Conservation (phyloP, 2,113 vertebrate species). For the Pelodiscus sinensis region DNA sequence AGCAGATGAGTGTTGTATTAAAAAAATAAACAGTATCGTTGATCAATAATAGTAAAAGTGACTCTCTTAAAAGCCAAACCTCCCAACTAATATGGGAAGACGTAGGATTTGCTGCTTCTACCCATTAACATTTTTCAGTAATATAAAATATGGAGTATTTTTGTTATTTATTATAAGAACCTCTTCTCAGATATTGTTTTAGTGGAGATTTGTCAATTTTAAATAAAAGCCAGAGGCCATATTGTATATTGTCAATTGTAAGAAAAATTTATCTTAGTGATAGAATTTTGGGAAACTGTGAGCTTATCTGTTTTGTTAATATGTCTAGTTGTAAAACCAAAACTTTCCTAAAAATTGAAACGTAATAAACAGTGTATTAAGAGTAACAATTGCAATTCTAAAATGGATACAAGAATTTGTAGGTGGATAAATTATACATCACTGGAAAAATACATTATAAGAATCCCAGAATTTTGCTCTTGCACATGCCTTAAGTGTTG, state of each 20-base stretch:
- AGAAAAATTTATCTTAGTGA: not conserved
- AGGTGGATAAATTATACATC: not conserved
- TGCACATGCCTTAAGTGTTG: not conserved
- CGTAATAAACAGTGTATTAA: not conserved
- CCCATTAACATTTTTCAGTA: not conserved
- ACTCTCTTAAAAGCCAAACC: not conserved
- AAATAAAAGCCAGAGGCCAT: not conserved
- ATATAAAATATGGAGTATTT: accelerated
- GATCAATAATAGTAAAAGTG: not conserved
- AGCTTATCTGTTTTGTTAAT: not conserved
- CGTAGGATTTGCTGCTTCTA: not conserved
- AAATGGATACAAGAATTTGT: not conserved
- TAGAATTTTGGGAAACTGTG: not conserved
- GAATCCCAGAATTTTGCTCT: not conserved
- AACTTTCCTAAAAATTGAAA: not conserved
- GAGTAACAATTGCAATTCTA: not conserved
- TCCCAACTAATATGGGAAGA: accelerated
- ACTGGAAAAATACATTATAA: not conserved
- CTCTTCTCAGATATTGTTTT: not conserved
- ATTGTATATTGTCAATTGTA: not conserved
- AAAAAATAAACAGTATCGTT: not conserved
- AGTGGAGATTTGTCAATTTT: not conserved
- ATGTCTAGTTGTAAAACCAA: not conserved
- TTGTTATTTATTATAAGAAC: not conserved
- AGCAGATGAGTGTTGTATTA: not conserved